These are phyloP conservation scores for Holothuria scabra DNA, from an alignment of 53 echinoderm and acorn worm genomes.

Conservation along the genomic window DNA sequence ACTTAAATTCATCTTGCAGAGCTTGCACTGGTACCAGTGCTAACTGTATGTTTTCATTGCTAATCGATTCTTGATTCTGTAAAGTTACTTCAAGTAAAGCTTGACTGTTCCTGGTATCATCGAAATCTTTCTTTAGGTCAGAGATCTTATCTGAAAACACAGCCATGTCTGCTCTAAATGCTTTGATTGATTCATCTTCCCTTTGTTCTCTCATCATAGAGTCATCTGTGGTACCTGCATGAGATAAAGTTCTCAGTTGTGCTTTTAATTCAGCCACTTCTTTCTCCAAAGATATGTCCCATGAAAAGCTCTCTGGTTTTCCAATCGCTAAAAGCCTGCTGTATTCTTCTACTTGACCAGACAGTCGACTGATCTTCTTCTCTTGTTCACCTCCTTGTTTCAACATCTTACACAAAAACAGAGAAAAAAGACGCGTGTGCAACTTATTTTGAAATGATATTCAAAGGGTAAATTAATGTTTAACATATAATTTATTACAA, in stretches of 20 bases:
- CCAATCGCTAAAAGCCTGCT: not conserved
- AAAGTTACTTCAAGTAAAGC: not conserved
- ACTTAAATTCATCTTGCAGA: constrained; percentile 19
- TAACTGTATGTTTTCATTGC: constrained; percentile 11
- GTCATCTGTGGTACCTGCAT: constrained; percentile 6
- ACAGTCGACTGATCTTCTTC: constrained; percentile 35
- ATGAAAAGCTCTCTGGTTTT: not conserved
- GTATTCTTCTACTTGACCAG: constrained; percentile 40
- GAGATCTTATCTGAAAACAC: constrained; percentile 36
- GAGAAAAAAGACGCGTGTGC: no score
- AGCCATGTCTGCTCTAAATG: constrained; percentile 47
- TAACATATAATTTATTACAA: no score
- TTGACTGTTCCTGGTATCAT: constrained; percentile 30
- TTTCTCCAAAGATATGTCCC: constrained; percentile 14
- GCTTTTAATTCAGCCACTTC: constrained; percentile 46
- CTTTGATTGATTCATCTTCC: not conserved
- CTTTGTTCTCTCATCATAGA: not conserved
- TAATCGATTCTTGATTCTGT: not conserved
- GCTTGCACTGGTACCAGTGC: constrained; percentile 17
- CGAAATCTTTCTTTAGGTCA: constrained; percentile 22
- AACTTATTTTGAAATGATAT: no score
- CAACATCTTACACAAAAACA: not conserved
- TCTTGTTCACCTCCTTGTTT: constrained; percentile 41
- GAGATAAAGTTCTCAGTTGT: constrained; percentile 31
- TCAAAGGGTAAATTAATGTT: no score